A percentile compares a stretch with the other conserved stretches of the same genome.
Evolutionary conservation across 2,797 vertebrate genomes (phyloP).

Genomic region (Trichosurus vulpecula): DNA sequence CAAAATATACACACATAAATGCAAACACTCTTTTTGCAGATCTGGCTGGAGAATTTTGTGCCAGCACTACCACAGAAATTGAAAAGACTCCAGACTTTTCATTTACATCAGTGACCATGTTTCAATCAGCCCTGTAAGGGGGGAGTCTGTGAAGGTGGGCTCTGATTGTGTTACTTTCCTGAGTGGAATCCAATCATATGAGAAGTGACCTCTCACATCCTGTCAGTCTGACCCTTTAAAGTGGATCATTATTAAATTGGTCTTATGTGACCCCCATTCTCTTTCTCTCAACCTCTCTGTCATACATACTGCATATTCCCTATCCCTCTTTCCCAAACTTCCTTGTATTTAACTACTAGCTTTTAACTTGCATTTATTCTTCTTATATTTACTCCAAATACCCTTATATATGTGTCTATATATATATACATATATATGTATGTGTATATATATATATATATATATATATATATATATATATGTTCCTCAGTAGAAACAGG

Average conservation of each 20-base stretch:
- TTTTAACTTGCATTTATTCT: not conserved
- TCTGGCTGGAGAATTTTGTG: conserved; percentile 18
- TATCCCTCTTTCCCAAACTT: not conserved
- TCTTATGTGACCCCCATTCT: not conserved
- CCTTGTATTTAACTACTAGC: not conserved
- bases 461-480: no score
- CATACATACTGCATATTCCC: not conserved
- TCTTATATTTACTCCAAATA: not conserved
- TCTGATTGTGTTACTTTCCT: not conserved
- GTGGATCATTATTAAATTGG: conserved; percentile 16
- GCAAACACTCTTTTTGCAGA: conserved; percentile 20
- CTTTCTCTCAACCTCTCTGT: not conserved
- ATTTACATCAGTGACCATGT: not conserved
- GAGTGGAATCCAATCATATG: not conserved
- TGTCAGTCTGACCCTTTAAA: not conserved
- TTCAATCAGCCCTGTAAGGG: not conserved
- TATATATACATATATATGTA: no score
- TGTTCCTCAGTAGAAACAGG: no score
- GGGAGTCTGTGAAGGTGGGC: not conserved
- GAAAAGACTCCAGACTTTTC: not conserved
- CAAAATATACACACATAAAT: not conserved
- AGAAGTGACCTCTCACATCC: not conserved
- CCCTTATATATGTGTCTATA: not conserved
- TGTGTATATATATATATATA: no score
- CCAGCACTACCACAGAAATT: conserved; percentile 3